Conservation (phyloP, 2,797 vertebrate species). For the Siniperca scherzeri region DNA sequence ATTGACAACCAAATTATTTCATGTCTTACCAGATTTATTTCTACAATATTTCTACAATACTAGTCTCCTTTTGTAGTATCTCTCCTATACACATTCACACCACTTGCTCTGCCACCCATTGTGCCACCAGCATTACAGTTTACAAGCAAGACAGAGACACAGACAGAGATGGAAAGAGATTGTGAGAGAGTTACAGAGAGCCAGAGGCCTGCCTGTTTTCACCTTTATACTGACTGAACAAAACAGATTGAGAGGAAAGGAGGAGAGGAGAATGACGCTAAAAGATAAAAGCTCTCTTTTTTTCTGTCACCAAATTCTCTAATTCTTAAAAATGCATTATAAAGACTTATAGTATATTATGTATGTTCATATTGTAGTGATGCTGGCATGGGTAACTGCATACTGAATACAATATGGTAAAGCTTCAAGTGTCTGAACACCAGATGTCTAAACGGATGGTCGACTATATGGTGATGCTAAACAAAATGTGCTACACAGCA, state of each 20-base stretch:
- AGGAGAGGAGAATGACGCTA: background rate
- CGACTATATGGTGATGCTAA: background rate
- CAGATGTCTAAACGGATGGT: constrained; percentile 34
- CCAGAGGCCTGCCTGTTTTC: background rate
- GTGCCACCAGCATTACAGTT: constrained; percentile 23
- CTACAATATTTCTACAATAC: background rate
- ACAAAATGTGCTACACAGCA: constrained; percentile 23
- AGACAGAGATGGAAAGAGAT: constrained; percentile 13
- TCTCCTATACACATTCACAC: constrained; percentile 6
- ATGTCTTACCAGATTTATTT: background rate
- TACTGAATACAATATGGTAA: constrained; percentile 28
- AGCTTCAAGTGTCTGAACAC: constrained; percentile 8
- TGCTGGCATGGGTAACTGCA: background rate
- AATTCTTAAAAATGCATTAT: background rate
- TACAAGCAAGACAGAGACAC: constrained; percentile 6
- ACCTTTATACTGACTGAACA: constrained; percentile 8
- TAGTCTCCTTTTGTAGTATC: background rate
- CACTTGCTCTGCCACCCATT: background rate
- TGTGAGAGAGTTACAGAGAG: background rate
- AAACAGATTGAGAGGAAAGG: background rate
- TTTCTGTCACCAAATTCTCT: background rate
- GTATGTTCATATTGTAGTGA: background rate
- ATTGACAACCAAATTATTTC: background rate
- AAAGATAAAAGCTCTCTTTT: background rate
- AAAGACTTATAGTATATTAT: background rate